Evolutionary conservation across 2,888 invertebrate genomes (phyloP), one percentile per base, ranked within the genome.

Genomic region (Scrobipalpa atriplicella): DNA sequence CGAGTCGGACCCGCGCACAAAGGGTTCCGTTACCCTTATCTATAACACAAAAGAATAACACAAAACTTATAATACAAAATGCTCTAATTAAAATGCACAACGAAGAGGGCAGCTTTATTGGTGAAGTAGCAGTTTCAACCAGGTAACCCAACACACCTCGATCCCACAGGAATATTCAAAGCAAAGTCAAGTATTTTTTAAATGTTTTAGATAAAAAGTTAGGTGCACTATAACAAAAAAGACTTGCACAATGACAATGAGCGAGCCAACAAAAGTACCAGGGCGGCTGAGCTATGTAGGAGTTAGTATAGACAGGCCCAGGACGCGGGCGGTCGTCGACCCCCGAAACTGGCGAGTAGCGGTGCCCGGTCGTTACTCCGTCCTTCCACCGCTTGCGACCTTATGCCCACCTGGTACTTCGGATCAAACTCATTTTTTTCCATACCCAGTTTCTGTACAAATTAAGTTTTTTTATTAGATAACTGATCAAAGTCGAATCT

Each of bases 331-430:
- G 83, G 86, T 89, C 90, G 87, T 78, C 83, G 89, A 89, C 86
- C 90, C 89, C 89, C 91, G 79, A 90, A 90, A 87, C 84, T 85
- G 87, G 86, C 85, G 87, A 86, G 89, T 87, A 87, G 88, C 88
- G 88, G 87, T 89, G 88, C 87, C 90, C 89, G 92, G 90, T 91
- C 90, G 87, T 90, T 91, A 89, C 88, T 89, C 82, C 88, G 90
- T 90, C 90, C 90, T 90, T 89, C 86, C 82, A 73, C 77, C 80
- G 80, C 84, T 78, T 74, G 75, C 82, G 90, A 90, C 90, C 90
- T 87, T 89, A 89, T 90, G 84, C 71, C 74, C 84, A 82, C 90
- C 91, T 90, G 87, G 91, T 91, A 87, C 80, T 77, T 77, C 72
- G 68, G 69, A 72, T 71, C 72, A 75, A 72, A 71, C 71, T 66